Conservation (phyloP, 2,797 vertebrate genomes). For the Sebastes oblongus region DNA sequence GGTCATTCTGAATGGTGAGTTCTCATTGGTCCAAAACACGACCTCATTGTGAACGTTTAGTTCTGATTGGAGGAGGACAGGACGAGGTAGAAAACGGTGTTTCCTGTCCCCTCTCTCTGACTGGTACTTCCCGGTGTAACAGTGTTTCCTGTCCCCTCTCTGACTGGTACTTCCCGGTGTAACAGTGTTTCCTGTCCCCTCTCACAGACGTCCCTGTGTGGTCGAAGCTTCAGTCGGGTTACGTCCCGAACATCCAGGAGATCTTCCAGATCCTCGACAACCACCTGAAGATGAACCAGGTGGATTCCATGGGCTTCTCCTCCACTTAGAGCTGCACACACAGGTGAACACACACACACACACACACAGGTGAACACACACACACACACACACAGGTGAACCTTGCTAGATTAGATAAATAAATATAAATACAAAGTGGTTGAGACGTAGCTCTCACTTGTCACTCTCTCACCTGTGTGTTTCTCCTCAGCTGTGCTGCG, state of each 20-base stretch:
- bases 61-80: background rate
- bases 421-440: too few species aligned
- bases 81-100: too few species aligned
- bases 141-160: background rate
- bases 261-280: constrained; percentile 84
- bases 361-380: background rate
- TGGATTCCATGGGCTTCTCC: constrained; percentile 69
- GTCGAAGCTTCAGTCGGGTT: constrained; percentile 85
- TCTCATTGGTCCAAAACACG: background rate
- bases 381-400: too few species aligned
- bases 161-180: too few species aligned
- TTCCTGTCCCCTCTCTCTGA: background rate
- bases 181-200: background rate
- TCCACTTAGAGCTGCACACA: constrained; percentile 61
- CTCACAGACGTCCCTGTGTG: constrained; percentile 80
- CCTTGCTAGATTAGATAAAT: too few species aligned
- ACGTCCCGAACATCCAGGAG: constrained; percentile 84
- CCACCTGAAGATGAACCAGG: constrained; percentile 83
- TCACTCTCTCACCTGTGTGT: background rate
- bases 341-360: constrained; percentile 6
- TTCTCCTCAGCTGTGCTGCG: background rate
- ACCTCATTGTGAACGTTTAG: constrained; percentile 48
- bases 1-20: constrained; percentile 80
- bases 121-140: background rate
- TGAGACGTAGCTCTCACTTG: background rate